Base-by-base conservation (phyloP, 1,140 invertebrate genomes). In the Stegodyphus dumicola region DNA sequence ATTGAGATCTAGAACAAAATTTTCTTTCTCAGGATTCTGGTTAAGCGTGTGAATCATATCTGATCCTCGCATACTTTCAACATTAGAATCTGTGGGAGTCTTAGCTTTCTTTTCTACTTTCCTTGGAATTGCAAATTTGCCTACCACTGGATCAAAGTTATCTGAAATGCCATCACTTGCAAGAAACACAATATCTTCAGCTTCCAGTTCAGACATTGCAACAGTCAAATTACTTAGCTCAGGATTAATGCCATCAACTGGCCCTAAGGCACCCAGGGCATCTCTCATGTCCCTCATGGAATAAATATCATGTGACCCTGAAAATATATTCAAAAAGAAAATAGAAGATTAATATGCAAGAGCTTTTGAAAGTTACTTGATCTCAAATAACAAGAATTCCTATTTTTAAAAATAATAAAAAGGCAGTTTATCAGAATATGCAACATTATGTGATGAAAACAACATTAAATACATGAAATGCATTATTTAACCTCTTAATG, bases 101-200 rank as follows among this genome's bases (percentile, higher is more conserved):
- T 80, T 87, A 6, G 71, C 52, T 48, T 51, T 52, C 53, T 87
- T 87, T 10, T 77, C 74, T 18, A 60, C 17, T 56, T 89, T 88
- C 86, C 90, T 90, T n/a, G 93, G 93, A 51, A 95, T 92, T 15
- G 95, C 95, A 90, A 98, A 96, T 91, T 96, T 96, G 9, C 96
- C 96, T 80, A 98, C 96, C 64, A 97, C 96, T 4, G 96, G 97
- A 91, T 98, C 96, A 90, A 97, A 97, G 90, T 98, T 98, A 89
- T 98, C 96, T 10, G 95, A 96, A 54, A 98, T 94, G 11, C 96
- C 96, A 90, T 98, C 96, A 33, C 95, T 96, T 0, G 96, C 96
- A n/a, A 98, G 92, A 89, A 97, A 96, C 52, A 98, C 94, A 87
- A 98, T 94, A 90, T 98, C 97, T 11, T 95, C 95, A 65, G 92